Conservation (phyloP, 2,888 invertebrate species). For the Polydrusus tereticollis region DNA sequence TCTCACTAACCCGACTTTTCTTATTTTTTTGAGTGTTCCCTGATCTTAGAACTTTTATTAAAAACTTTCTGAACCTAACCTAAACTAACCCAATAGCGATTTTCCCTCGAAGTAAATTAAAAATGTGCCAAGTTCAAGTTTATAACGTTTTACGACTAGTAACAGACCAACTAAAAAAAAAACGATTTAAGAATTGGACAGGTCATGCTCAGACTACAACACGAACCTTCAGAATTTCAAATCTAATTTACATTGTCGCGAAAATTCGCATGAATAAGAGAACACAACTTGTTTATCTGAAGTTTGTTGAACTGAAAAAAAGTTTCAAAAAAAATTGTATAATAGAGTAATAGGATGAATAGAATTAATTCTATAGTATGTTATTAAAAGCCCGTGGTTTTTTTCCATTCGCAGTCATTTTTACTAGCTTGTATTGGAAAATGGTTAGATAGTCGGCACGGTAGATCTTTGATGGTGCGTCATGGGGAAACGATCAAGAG, state of each 20-base stretch:
- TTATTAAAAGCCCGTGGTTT: background rate
- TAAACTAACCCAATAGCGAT: too few species aligned
- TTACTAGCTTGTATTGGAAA: too few species aligned
- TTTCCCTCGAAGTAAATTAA: background rate
- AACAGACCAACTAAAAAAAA: background rate
- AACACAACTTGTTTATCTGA: slow-evolving; percentile 7
- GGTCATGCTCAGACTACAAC: slow-evolving; percentile 7
- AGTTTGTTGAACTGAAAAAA: slow-evolving; percentile 13
- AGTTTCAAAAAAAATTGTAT: background rate
- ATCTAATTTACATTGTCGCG: slow-evolving; percentile 1
- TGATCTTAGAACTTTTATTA: too few species aligned
- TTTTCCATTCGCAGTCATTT: too few species aligned
- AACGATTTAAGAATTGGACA: background rate
- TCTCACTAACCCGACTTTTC: too few species aligned
- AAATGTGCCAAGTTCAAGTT: background rate
- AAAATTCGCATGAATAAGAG: background rate
- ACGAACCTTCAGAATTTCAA: background rate
- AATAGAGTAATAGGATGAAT: slow-evolving; percentile 1
- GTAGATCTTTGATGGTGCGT: too few species aligned
- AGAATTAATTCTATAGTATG: background rate
- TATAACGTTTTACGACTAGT: background rate
- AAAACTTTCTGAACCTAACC: too few species aligned
- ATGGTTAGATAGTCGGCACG: too few species aligned
- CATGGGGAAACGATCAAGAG: too few species aligned
- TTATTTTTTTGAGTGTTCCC: too few species aligned